Base-by-base conservation (phyloP, 92 coral and sea anemone genomes). In the Epizoanthus illoricatus region DNA sequence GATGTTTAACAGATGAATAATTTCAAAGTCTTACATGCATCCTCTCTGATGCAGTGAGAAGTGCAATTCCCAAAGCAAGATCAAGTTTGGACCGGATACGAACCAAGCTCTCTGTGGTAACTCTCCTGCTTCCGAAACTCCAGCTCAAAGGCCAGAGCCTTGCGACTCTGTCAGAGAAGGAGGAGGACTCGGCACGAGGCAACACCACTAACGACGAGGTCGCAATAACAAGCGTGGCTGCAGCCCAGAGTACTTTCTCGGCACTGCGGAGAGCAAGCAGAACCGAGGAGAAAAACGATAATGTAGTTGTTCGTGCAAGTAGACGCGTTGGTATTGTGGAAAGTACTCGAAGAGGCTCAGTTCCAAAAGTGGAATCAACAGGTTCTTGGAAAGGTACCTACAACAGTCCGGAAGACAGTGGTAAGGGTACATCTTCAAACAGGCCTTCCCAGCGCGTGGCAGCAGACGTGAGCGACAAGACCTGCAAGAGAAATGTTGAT, bases 51-150 rank as follows among this genome's bases (percentile, higher is more conserved):
- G 17, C 55, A 92, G 97, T 92, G 18, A 85, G 87, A 36, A 90
- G 97, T 84, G 88, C 89, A 71, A 91, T 92, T 67, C 94, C 97
- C 36, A 92, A 88, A 72, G 97, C 97, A 15, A 90, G 92, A 42
- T 49, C 84, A 52, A 80, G 85, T 62, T 87, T 92, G 56, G 94
- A 90, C 39, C 92, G 97, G 15, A 91, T 90, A 8, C 89, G 88
- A 2, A 84, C 97, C 69, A 92, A 92, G 70, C 66, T 92, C 66
- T 83, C 94, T 7, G 91, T 88, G 23, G 92, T 92, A 33, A 86
- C 92, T 28, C 86, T 83, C 65, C 69, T 92, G n/a, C 81, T 92
- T 43, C 97, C 97, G 61, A 88, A 86, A 62, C 83, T 90, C 71
- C 90, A 85, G 13, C 85, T 76, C 0, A 78, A 78, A 78, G n/a